A percentile compares a stretch with the other conserved stretches of the same genome.
These are phyloP conservation scores for Trematomus loennbergii DNA, from an alignment of 2,113 vertebrate genomes.

Conservation along the genomic window DNA sequence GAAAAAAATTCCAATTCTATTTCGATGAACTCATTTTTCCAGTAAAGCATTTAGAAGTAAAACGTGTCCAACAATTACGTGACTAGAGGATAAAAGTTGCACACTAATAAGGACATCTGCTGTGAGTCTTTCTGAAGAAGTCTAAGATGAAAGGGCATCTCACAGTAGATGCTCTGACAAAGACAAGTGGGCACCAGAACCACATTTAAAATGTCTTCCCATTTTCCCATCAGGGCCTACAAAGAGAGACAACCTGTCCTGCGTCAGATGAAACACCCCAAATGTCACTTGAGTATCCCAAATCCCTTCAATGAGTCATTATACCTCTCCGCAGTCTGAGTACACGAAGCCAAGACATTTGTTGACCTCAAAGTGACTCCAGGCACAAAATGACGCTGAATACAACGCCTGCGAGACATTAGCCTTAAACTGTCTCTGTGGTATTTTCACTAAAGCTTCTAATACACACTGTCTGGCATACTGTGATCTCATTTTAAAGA, in stretches of 20 bases:
- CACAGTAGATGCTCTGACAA: slow-evolving; percentile 29
- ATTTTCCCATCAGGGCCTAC: slow-evolving; percentile 49
- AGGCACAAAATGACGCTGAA: slow-evolving; percentile 49
- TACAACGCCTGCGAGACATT: slow-evolving; percentile 65
- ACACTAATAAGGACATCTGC: slow-evolving; percentile 45
- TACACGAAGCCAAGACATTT: slow-evolving; percentile 50
- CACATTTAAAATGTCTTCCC: slow-evolving; percentile 39
- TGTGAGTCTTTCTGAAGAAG: slow-evolving; percentile 9
- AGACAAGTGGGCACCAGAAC: slow-evolving; percentile 50
- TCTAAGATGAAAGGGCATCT: slow-evolving; percentile 28
- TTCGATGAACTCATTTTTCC: slow-evolving; percentile 22
- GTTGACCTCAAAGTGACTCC: slow-evolving; percentile 58
- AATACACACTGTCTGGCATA: neutral
- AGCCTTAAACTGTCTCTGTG: slow-evolving; percentile 46
- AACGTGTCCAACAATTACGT: slow-evolving; percentile 31
- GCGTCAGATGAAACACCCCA: slow-evolving; percentile 55
- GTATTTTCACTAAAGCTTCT: slow-evolving; percentile 49
- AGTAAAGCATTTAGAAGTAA: neutral
- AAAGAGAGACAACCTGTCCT: slow-evolving; percentile 50
- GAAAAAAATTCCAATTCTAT: slow-evolving; percentile 11
- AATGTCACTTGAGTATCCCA: slow-evolving; percentile 58
- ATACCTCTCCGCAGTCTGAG: slow-evolving; percentile 63
- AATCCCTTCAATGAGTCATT: slow-evolving; percentile 66
- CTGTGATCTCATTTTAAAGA: slow-evolving; percentile 4
- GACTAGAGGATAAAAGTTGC: slow-evolving; percentile 15